These are phyloP conservation scores for Salvelinus fontinalis DNA, from an alignment of 2,113 vertebrate genomes.

Conservation along the genomic window DNA sequence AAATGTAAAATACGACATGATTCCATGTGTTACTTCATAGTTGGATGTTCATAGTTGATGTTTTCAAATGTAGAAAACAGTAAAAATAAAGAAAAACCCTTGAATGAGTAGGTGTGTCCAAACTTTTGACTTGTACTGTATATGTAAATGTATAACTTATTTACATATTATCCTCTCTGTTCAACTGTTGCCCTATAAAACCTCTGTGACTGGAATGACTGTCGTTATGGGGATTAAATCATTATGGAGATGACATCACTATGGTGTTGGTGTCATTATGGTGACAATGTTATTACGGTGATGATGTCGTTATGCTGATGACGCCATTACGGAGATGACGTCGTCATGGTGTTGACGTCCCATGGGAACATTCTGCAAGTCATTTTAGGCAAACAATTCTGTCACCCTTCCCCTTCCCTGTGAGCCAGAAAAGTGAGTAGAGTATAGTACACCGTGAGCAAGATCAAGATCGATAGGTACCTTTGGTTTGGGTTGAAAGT, in stretches of 20 bases:
- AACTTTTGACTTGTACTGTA: conserved; percentile 11
- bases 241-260: not conserved
- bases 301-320: not conserved
- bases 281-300: not conserved
- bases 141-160: conserved; percentile 68
- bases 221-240: conserved; percentile 20
- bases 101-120: too few relatives aligned
- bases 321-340: conserved; percentile 8
- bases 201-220: conserved; percentile 61
- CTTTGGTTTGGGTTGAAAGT: conserved; percentile 63
- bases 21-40: too few relatives aligned
- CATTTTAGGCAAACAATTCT: not conserved
- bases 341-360: not conserved
- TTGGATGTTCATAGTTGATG: too few relatives aligned
- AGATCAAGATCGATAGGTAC: conserved; percentile 51
- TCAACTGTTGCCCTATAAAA: conserved; percentile 42
- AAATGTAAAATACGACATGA: too few relatives aligned
- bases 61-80: too few relatives aligned
- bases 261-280: conserved; percentile 25
- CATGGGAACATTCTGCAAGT: too few relatives aligned
- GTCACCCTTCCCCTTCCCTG: not conserved
- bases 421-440: not conserved
- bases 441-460: not conserved
- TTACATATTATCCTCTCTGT: conserved; percentile 70
- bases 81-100: too few relatives aligned